Evolutionary conservation across 2,113 vertebrate species (phyloP), one percentile per base, ranked within the genome.

Genomic region (Dermatemys mawii): DNA sequence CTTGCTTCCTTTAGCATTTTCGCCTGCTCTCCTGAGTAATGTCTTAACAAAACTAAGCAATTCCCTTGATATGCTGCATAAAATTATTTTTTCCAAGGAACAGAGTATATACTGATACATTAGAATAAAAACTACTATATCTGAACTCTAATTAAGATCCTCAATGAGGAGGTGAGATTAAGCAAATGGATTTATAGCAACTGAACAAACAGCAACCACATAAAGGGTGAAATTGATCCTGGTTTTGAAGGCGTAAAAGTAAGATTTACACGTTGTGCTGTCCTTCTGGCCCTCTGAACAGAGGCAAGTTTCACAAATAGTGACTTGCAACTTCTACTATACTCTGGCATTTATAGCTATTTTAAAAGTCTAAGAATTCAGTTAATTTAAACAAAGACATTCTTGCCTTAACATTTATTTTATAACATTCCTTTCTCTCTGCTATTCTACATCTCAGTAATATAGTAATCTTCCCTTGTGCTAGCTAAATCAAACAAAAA

Each of bases 1-100:
- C 21, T 26, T 75, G 81, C 95, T 96, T 88, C 90, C 96, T 91
- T 97, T 95, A 85, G 85, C 88, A 90, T 87, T 96, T 96, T 96
- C 96, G 94, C 81, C 93, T 83, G 46, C 87, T 94, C 93, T 93
- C 93, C 93, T 92, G 32, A 94, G 87, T 67, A 82, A 17, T 76
- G 73, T 94, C 92, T 92, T 88, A 91, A 85, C 54, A 49, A 93
- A 60, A 53, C 6, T 88, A 79, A 57, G 91, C 90, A 90, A 81
- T n/a, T 73, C 92, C 79, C 82, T 90, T 44, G 38, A 9, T 41
- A 88, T 3, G 4, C 29, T 76, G 89, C 6, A 35, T 35, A 22
- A 87, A 92, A 79, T 84, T 27, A 79, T 82, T 32, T 81, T 89
- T 55, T 87, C 80, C 50, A 54, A 46, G 70, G 14, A 63, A 94